Base-by-base conservation (phyloP, 1,140 invertebrate genomes). In the Drosophila murphyi region DNA sequence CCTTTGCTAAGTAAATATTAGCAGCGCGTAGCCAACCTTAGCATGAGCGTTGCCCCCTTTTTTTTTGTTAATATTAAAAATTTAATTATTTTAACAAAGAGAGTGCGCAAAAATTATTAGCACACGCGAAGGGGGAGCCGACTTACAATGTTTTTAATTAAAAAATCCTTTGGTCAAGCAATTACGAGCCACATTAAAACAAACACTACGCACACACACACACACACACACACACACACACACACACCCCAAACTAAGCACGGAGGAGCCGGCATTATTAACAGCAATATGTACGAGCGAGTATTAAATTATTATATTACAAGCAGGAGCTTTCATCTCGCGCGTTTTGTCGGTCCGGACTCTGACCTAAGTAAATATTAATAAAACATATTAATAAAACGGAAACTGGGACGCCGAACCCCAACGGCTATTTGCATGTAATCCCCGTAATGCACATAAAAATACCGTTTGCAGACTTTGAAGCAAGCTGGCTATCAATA, bases 311-410 rank as follows among this genome's bases (percentile, higher is more conserved):
- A 39, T 35, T 28, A 37, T 83, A 80, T 80, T 75, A 67, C 62
- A 78, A 70, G 76, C 76, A 79, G 70, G 39, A 85, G 80, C 85
- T 88, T 88, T 89, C 85, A 88, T 88, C 80, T 89, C 35, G 60
- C 45, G 6, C 32, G 10, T 34, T 48, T 5, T 35, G 54, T 5
- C 34, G 51, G 64, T 47, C 12, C 51, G 31, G 10, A 29, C 32
- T 29, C 85, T 90, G 89, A 91, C 89, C 89, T 89, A 89, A 91
- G 89, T 91, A 91, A 91, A 91, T 86, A 91, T 91, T 91, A 91
- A 91, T 91, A 91, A 91, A 86, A 86, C 79, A 82, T 91, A 91
- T 91, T 91, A 89, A 91, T 91, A 91, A 88, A 73, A 73, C 64
- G 71, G 64, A 73, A 73, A 69, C 64, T 61, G 78, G 86, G 41